Conservation (phyloP, 2,113 vertebrate species). For the Ondatra zibethicus region DNA sequence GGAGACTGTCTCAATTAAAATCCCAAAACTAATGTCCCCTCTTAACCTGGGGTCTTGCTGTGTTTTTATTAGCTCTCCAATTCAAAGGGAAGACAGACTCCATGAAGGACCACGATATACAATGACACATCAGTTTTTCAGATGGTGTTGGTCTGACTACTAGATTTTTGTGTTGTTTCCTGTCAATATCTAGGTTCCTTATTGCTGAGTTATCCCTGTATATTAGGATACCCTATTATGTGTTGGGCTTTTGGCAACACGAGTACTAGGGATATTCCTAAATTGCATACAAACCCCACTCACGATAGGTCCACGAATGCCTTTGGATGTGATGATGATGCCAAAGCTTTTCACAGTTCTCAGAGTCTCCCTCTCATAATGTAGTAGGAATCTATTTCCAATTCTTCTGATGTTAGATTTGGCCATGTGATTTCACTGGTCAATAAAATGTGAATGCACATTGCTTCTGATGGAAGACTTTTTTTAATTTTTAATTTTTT, state of each 20-base stretch:
- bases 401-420: constrained; percentile 24
- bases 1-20: neutral
- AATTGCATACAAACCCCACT: neutral
- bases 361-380: neutral
- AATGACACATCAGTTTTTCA: neutral
- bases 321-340: neutral
- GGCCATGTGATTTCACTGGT: neutral
- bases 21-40: neutral
- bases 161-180: neutral
- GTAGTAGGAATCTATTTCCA: neutral
- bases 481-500: neutral
- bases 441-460: constrained; percentile 15
- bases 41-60: neutral
- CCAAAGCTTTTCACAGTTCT: neutral
- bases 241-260: constrained; percentile 12
- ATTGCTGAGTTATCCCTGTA: neutral
- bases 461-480: neutral
- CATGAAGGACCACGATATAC: neutral
- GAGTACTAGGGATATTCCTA: neutral
- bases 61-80: constrained; percentile 3
- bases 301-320: neutral
- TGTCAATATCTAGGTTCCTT: neutral
- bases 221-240: neutral
- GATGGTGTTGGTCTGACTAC: neutral
- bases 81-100: neutral